Conservation (phyloP, 2,797 vertebrate genomes). For the Gymnodraco acuticeps region DNA sequence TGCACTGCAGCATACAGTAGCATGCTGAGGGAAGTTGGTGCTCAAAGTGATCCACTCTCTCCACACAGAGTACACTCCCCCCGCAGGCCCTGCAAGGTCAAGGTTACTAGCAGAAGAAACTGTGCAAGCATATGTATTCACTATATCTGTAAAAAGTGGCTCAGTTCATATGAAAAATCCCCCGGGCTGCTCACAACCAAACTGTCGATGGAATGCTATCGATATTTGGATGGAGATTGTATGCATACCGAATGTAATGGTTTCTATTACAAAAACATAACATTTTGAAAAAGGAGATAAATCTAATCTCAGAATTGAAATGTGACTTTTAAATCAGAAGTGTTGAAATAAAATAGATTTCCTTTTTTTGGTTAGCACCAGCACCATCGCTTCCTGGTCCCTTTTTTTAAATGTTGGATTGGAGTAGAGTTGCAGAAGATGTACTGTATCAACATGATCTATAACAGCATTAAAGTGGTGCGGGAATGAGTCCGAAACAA, state of each 20-base stretch:
- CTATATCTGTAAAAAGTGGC: conserved; percentile 46
- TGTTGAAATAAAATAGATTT: too few relatives aligned
- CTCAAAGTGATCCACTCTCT: conserved; percentile 47
- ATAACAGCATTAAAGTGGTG: too few relatives aligned
- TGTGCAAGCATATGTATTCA: conserved; percentile 58
- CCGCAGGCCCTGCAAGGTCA: conserved; percentile 71
- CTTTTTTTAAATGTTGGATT: too few relatives aligned
- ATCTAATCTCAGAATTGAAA: too few relatives aligned
- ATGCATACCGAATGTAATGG: conserved; percentile 11
- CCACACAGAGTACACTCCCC: conserved; percentile 41
- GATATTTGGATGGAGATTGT: conserved; percentile 29
- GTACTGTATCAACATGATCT: too few relatives aligned
- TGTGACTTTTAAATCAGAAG: too few relatives aligned
- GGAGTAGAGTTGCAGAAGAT: too few relatives aligned
- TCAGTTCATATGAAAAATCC: conserved; percentile 39
- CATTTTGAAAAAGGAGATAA: neutral
- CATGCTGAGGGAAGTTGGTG: conserved; percentile 44
- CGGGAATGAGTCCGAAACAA: too few relatives aligned
- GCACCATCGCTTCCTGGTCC: too few relatives aligned
- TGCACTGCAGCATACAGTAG: conserved; percentile 52
- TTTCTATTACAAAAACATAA: conserved; percentile 8
- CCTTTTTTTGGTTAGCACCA: too few relatives aligned
- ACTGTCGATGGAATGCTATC: conserved; percentile 48
- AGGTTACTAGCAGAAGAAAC: conserved; percentile 63
- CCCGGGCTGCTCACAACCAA: neutral